Evolutionary conservation across 2,888 invertebrate genomes (phyloP).

Genomic region (Drosophila maculinotata): DNA sequence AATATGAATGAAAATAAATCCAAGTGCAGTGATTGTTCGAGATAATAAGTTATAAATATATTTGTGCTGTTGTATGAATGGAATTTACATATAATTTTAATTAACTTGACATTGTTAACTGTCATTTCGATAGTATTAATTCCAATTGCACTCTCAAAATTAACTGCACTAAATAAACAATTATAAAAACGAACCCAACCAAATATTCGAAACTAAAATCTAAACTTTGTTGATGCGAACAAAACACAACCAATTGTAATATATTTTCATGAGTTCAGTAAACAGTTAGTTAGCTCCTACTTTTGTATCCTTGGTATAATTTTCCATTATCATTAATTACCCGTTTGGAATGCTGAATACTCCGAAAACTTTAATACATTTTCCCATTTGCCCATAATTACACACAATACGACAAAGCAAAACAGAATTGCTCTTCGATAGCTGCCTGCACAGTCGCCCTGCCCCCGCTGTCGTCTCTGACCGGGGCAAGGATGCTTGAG

Average conservation of each 20-base stretch:
- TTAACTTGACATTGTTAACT: too few relatives aligned
- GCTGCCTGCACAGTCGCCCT: background rate
- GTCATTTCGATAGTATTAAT: too few relatives aligned
- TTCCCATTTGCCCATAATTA: slow-evolving; percentile 60
- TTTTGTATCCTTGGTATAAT: slow-evolving; percentile 11
- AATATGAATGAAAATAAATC: slow-evolving; percentile 36
- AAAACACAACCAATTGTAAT: slow-evolving; percentile 29
- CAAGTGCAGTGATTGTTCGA: slow-evolving; percentile 8
- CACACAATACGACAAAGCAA: slow-evolving; percentile 54
- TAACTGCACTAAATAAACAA: too few relatives aligned
- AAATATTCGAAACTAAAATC: slow-evolving; percentile 9
- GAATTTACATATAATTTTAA: too few relatives aligned
- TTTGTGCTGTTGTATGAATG: background rate
- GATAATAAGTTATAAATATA: background rate
- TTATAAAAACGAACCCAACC: too few relatives aligned
- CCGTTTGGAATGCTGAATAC: slow-evolving; percentile 33
- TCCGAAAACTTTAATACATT: slow-evolving; percentile 50
- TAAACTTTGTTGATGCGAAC: slow-evolving; percentile 13
- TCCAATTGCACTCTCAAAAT: too few relatives aligned
- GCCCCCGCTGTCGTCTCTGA: background rate
- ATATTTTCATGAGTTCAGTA: slow-evolving; percentile 23
- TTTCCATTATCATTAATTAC: slow-evolving; percentile 56
- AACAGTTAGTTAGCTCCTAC: slow-evolving; percentile 23
- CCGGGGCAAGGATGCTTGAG: slow-evolving; percentile 29
- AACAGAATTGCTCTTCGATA: slow-evolving; percentile 8